A percentile compares a stretch with the other conserved stretches of the same genome.
Conservation (phyloP, 2,113 vertebrate species). For the Prionailurus viverrinus region DNA sequence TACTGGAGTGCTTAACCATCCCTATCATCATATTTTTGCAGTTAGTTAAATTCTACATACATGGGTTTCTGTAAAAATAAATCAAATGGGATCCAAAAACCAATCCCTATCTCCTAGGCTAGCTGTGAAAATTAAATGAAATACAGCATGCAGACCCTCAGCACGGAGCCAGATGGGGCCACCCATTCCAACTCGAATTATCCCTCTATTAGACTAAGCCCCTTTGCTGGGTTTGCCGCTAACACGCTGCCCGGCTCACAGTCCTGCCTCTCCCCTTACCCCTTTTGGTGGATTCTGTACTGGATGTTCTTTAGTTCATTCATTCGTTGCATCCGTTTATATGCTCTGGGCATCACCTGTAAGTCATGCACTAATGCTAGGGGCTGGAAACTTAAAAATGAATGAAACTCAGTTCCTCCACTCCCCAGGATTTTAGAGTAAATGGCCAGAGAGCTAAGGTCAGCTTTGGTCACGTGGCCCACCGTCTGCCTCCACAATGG, state of each 20-base stretch:
- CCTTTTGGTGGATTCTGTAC: not conserved
- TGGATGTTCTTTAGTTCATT: not conserved
- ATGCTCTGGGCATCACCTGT: not conserved
- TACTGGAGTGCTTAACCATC: accelerated
- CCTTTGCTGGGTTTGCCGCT: not conserved
- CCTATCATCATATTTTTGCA: not conserved
- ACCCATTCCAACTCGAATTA: not conserved
- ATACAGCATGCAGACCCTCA: not conserved
- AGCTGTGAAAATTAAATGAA: not conserved
- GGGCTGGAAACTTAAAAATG: not conserved
- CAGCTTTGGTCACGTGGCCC: accelerated
- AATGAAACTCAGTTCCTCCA: not conserved
- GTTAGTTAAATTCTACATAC: not conserved
- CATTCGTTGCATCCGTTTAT: not conserved
- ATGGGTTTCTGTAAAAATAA: not conserved
- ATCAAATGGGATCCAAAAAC: not conserved
- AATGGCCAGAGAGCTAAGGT: no score
- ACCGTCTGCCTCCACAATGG: accelerated
- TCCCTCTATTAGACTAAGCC: not conserved
- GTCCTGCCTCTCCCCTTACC: not conserved
- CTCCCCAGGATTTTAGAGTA: accelerated
- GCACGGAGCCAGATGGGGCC: not conserved
- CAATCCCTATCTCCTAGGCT: not conserved
- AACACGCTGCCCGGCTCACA: accelerated
- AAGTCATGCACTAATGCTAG: accelerated